phyloP scores from a whole-genome alignment of 23 tunicate species.

The Trididemnum clinides region DNA sequence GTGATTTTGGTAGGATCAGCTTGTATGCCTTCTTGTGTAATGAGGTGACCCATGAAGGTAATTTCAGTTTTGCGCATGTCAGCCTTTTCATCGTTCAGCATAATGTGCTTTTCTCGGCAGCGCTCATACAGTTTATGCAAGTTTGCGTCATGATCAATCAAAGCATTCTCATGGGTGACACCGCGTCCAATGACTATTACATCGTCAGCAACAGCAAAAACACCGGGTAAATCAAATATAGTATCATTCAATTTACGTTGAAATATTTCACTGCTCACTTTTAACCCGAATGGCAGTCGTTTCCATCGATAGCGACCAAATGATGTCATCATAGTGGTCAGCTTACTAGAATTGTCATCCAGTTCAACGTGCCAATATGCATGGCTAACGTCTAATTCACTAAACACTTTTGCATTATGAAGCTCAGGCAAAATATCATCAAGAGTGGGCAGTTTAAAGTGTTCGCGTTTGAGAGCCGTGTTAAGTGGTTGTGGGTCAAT shows the following conservation, averaged over 20 bases:
- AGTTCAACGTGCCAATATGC: slow-evolving; percentile 30
- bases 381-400: slow-evolving; percentile 21
- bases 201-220: slow-evolving; percentile 26
- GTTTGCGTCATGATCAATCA: slow-evolving; percentile 10
- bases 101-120: not conserved
- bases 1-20: slow-evolving; percentile 4
- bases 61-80: not conserved
- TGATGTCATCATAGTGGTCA: slow-evolving; percentile 16
- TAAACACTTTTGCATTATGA: slow-evolving; percentile 25
- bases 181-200: slow-evolving; percentile 20
- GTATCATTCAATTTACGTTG: not conserved
- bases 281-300: slow-evolving; percentile 33
- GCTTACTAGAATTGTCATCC: slow-evolving; percentile 4
- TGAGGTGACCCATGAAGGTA: slow-evolving; percentile 35
- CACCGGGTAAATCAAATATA: not conserved
- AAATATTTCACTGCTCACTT: slow-evolving; percentile 31
- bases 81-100: slow-evolving; percentile 17
- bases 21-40: slow-evolving; percentile 4
- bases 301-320: slow-evolving; percentile 25
- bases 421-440: slow-evolving; percentile 20
- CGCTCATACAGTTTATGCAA: not conserved
- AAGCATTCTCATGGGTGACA: not conserved
- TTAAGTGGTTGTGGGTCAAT: slow-evolving; percentile 31
- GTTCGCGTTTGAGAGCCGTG: slow-evolving; percentile 14
- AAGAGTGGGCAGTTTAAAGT: slow-evolving; percentile 19